Conservation (phyloP, 2,888 invertebrate species). For the Drosophila sordidula region DNA sequence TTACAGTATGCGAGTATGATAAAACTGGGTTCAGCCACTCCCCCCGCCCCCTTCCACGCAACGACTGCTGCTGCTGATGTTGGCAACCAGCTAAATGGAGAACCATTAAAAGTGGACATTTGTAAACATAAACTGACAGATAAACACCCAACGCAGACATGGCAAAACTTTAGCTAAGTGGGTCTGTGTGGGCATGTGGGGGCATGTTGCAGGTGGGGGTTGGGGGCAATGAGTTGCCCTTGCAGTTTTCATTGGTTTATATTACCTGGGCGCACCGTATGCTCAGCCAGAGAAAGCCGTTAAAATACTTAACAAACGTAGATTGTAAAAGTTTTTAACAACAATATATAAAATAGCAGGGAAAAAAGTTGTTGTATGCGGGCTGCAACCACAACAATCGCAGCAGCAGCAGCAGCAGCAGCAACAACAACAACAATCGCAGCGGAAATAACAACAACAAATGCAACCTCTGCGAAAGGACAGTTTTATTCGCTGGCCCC, state of each 20-base stretch:
- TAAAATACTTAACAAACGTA: constrained; percentile 83
- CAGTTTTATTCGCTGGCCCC: constrained; percentile 44
- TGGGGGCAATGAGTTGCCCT: constrained; percentile 54
- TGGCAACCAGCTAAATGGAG: constrained; percentile 64
- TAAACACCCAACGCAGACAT: constrained; percentile 71
- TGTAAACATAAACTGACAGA: constrained; percentile 81
- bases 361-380: constrained; percentile 49
- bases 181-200: not conserved
- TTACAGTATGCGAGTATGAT: constrained; percentile 52
- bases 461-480: constrained; percentile 59
- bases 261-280: constrained; percentile 52
- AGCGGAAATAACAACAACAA: constrained; percentile 23
- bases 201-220: not conserved
- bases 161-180: constrained; percentile 52
- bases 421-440: constrained; percentile 23
- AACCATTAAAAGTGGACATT: constrained; percentile 80
- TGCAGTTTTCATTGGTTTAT: constrained; percentile 79
- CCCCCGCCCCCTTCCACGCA: not conserved
- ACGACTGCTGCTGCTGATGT: constrained; percentile 8
- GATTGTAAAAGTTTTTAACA: constrained; percentile 78
- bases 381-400: constrained; percentile 36
- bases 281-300: constrained; percentile 62
- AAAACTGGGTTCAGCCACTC: constrained; percentile 23
- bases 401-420: constrained; percentile 26
- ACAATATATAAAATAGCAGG: constrained; percentile 70